phyloP scores from a whole-genome alignment of 2,888 invertebrate species.

The Watsonalla binaria region DNA sequence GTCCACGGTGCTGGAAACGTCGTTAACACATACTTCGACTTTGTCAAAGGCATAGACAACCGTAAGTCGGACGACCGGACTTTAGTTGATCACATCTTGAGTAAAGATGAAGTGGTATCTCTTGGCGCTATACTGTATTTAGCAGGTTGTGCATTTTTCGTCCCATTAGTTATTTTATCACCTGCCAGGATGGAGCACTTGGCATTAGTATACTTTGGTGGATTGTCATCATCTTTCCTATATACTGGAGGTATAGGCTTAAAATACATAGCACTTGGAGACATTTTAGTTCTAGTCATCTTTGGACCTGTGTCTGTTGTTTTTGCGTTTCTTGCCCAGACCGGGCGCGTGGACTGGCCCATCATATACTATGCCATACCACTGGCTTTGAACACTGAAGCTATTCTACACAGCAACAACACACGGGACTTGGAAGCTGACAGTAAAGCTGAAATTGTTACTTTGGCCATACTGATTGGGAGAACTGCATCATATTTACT shows the following conservation, averaged over 20 bases:
- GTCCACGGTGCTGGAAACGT: conserved; percentile 98
- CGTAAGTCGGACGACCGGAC: conserved; percentile 96
- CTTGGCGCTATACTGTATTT: conserved; percentile 93
- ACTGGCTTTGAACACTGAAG: conserved; percentile 95
- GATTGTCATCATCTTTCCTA: conserved; percentile 95
- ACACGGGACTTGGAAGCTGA: conserved; percentile 94
- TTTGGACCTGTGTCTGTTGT: conserved; percentile 97
- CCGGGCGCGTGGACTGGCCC: conserved; percentile 93
- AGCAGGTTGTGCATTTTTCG: conserved; percentile 91
- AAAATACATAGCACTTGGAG: conserved; percentile 96
- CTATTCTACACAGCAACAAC: conserved; percentile 96
- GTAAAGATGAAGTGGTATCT: conserved; percentile 86
- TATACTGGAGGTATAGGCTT: conserved; percentile 97
- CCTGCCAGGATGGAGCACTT: conserved; percentile 97
- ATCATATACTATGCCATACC: conserved; percentile 96
- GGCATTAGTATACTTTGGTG: conserved; percentile 96
- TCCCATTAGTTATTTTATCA: conserved; percentile 86
- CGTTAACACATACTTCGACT: conserved; percentile 98
- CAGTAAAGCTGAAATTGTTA: conserved; percentile 93
- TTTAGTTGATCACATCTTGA: conserved; percentile 93
- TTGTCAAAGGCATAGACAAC: conserved; percentile 95
- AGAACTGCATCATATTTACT: conserved; percentile 93
- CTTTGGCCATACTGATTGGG: conserved; percentile 95
- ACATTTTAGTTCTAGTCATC: conserved; percentile 92
- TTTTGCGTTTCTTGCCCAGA: conserved; percentile 95